A percentile compares a stretch with the other conserved stretches of the same genome.
These are phyloP conservation scores for Corythornis vintsioides DNA, from an alignment of 2,113 vertebrate species.

Conservation along the genomic window DNA sequence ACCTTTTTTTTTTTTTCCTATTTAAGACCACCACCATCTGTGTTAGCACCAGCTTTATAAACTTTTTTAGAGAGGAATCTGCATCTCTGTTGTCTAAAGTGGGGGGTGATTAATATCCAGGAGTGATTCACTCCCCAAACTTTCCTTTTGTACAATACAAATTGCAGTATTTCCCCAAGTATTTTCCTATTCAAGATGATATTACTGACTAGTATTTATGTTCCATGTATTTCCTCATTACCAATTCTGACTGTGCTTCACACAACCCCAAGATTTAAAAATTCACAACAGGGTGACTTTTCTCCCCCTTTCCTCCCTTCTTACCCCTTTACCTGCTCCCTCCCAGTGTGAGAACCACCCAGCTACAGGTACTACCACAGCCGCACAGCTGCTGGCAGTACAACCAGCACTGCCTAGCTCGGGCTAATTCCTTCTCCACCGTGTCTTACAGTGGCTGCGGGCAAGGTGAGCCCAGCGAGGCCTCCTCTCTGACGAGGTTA, in stretches of 20 bases:
- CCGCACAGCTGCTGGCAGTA: neutral
- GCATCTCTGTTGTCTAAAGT: neutral
- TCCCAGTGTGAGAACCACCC: neutral
- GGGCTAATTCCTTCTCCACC: neutral
- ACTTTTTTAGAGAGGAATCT: neutral
- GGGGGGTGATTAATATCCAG: neutral
- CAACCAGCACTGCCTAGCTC: accelerated
- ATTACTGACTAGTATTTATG: neutral
- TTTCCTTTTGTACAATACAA: neutral
- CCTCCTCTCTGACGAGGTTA: neutral
- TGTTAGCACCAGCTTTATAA: neutral
- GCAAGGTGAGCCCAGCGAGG: neutral
- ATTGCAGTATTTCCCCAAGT: neutral
- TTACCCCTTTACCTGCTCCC: neutral
- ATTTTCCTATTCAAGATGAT: neutral
- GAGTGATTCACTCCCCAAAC: neutral
- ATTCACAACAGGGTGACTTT: accelerated
- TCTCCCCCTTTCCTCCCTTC: neutral
- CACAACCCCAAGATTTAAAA: accelerated
- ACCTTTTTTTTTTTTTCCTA: neutral
- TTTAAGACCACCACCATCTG: neutral
- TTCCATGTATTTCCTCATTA: accelerated
- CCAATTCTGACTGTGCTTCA: neutral
- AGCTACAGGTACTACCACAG: neutral
- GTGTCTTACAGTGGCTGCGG: accelerated